Percentiles rank a stretch among this genome's conserved stretches.
phyloP scores from a whole-genome alignment of 1,140 invertebrate species.

The Pseudobourletiella spinata region DNA sequence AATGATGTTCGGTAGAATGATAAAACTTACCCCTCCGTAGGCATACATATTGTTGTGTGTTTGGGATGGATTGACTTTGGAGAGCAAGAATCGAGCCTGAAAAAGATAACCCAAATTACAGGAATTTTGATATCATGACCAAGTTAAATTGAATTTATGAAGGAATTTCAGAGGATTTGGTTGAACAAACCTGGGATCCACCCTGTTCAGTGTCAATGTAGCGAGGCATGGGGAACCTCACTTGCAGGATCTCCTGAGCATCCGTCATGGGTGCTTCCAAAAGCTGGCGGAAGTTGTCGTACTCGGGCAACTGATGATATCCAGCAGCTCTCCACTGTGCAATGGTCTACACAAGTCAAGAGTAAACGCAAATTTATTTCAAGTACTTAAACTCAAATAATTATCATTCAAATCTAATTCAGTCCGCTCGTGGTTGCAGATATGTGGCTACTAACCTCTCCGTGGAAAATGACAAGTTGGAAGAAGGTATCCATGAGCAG shows the following conservation, averaged over 20 bases:
- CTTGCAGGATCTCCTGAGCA: slow-evolving; percentile 90
- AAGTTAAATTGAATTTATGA: no score
- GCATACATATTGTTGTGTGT: slow-evolving; percentile 99
- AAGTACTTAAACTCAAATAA: slow-evolving; percentile 2
- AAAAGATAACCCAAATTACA: slow-evolving; percentile 35
- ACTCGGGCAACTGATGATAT: slow-evolving; percentile 94
- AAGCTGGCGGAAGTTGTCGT: slow-evolving; percentile 93
- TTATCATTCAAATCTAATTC: no score
- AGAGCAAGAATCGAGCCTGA: slow-evolving; percentile 92
- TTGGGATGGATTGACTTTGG: slow-evolving; percentile 98
- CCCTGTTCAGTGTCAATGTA: slow-evolving; percentile 99
- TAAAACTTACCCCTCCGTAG: slow-evolving; percentile 79
- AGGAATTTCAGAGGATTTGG: no score
- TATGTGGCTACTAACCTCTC: slow-evolving; percentile 75
- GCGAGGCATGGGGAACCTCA: slow-evolving; percentile 93
- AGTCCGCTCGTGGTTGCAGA: no score
- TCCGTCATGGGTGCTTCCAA: slow-evolving; percentile 94
- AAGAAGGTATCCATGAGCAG: slow-evolving; percentile 99
- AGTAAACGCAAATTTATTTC: slow-evolving; percentile 8
- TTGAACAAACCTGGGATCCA: slow-evolving; percentile 63
- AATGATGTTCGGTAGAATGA: no score
- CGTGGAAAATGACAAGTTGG: slow-evolving; percentile 98
- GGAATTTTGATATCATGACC: neutral
- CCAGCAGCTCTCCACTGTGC: slow-evolving; percentile 88
- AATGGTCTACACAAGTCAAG: slow-evolving; percentile 83